Percentiles rank a stretch among this genome's conserved stretches.
phyloP scores from a whole-genome alignment of 2,797 vertebrate genomes.

The Momotus momota region DNA sequence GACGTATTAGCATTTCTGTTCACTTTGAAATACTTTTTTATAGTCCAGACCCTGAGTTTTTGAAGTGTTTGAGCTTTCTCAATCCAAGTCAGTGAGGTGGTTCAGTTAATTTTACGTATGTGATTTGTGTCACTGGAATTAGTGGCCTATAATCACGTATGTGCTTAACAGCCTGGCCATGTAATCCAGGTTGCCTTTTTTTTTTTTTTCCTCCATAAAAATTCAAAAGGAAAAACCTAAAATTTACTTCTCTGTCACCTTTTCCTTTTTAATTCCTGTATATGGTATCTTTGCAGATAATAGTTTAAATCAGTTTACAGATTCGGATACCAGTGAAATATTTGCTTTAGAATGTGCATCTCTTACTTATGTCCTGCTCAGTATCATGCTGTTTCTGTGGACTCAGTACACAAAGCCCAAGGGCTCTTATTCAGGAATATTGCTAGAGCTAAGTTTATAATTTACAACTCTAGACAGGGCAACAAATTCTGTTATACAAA shows the following conservation, averaged over 20 bases:
- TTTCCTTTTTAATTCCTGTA: not conserved
- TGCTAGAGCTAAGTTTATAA: not conserved
- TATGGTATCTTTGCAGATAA: not conserved
- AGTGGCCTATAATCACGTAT: not conserved
- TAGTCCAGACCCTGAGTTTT: not conserved
- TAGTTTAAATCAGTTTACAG: not conserved
- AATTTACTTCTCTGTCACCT: rapidly evolving
- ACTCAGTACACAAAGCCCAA: not conserved
- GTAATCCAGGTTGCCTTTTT: not conserved
- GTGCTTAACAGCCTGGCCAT: not conserved
- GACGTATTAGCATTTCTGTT: not conserved
- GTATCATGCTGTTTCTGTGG: not conserved
- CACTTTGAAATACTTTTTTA: not conserved
- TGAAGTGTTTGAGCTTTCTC: not conserved
- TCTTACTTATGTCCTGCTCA: not conserved
- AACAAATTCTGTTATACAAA: constrained; percentile 58
- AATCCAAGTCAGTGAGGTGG: not conserved
- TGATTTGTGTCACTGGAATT: not conserved
- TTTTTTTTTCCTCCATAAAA: not conserved
- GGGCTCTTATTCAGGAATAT: not conserved
- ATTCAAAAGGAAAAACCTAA: not conserved
- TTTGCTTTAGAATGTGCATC: not conserved
- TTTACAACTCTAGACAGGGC: constrained; percentile 21
- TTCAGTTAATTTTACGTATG: not conserved
- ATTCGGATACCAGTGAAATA: not conserved